Base-by-base conservation (phyloP, 2,113 vertebrate genomes). In the Xiphias gladius region DNA sequence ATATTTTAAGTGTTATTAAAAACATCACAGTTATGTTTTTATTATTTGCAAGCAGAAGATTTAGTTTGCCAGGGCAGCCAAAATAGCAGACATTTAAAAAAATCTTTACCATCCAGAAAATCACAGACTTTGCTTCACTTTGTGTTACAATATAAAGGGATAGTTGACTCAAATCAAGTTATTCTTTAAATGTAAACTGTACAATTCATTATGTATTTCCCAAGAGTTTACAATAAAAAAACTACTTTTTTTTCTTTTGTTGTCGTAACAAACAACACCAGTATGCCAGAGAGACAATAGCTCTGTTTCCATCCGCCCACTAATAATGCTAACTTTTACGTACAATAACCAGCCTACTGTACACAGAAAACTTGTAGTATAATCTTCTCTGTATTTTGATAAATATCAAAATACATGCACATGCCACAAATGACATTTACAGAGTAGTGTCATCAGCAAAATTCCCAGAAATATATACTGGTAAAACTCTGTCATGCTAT, bases 91-190 rank as follows among this genome's bases (percentile, higher is more conserved):
- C 14, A 63, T 35, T 59, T n/a, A 79, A 32, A 79, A 46, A 77
- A 26, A 73, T 30, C 19, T 28, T 26, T 22, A 79, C 63, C 37
- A 65, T 9, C 46, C 41, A 84, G 78, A 64, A 64, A 71, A 65
- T 65, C 16, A 88, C 54, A 72, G 71, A 83, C 13, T 50, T 70
- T 30, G 66, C 35, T 82, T 86, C 70, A 84, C 66, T 79, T 62
- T 70, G 61, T 62, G 35, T 50, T 37, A 54, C 35, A 30, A 65
- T 67, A 35, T 87, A 85, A 91, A 92, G 87, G 92, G 92, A 90
- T 83, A 87, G 88, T 82, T 73, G 10, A 70, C 22, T 75, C 2
- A 39, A 55, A 50, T 39, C 0, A 19, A 32, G 6, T 32, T 6
- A 14, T n/a, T 4, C 4, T 64, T 32, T 37, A n/a, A 54, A 73